Percentiles rank a stretch among this genome's conserved stretches.
Conservation (phyloP, 2,888 invertebrate genomes). For the Drosophila multiciliata region DNA sequence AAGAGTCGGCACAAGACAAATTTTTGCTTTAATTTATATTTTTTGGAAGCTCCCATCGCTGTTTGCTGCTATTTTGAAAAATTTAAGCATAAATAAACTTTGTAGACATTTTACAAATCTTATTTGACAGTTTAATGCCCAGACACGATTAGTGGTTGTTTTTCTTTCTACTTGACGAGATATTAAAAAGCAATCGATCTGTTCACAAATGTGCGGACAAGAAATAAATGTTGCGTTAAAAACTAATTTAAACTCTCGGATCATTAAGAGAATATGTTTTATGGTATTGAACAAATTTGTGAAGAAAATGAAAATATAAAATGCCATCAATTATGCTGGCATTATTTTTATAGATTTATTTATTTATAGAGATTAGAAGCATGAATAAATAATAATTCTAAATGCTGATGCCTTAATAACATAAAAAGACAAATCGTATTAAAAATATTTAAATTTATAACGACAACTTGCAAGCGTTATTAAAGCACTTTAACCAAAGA, state of each 20-base stretch:
- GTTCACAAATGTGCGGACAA: slow-evolving; percentile 45
- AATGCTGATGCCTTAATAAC: neutral
- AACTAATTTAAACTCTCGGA: neutral
- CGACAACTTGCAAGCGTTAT: neutral
- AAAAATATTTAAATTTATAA: neutral
- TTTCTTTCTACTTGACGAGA: slow-evolving; percentile 12
- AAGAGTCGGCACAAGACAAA: neutral
- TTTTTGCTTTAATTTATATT: neutral
- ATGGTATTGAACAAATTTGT: neutral
- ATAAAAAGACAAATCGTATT: neutral
- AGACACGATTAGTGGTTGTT: slow-evolving; percentile 33
- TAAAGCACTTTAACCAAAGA: neutral
- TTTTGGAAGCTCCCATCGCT: neutral
- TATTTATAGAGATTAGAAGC: neutral
- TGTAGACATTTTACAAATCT: slow-evolving; percentile 28
- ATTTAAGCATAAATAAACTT: slow-evolving; percentile 45
- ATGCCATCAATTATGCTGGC: neutral
- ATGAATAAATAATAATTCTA: neutral
- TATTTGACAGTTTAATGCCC: slow-evolving; percentile 37
- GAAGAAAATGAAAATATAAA: neutral
- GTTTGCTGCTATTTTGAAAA: slow-evolving; percentile 57
- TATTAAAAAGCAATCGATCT: slow-evolving; percentile 59
- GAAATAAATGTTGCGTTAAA: slow-evolving; percentile 8
- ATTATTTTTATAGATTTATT: neutral
- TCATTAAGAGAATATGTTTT: neutral